These are phyloP conservation scores for Cynodonichthys magdalenae DNA, from an alignment of 2,797 vertebrate genomes.

Conservation along the genomic window DNA sequence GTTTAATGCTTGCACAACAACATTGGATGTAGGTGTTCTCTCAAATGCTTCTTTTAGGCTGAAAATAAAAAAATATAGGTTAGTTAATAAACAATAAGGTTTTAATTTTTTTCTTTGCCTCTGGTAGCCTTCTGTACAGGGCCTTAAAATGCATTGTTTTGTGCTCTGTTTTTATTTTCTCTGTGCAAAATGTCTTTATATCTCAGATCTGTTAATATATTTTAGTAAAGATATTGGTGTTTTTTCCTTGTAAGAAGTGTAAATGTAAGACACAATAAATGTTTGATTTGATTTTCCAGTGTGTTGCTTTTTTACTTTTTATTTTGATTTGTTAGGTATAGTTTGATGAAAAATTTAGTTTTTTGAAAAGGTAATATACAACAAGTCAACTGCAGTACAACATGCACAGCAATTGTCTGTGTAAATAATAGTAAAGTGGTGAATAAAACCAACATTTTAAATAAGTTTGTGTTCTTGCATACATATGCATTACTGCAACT, in stretches of 20 bases:
- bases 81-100: slow-evolving; percentile 41
- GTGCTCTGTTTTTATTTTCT: slow-evolving; percentile 66
- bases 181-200: slow-evolving; percentile 78
- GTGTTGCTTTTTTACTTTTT: slow-evolving; percentile 1
- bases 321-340: background rate
- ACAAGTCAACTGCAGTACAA: no score
- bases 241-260: slow-evolving; percentile 74
- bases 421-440: no score
- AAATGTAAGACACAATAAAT: slow-evolving; percentile 81
- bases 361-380: no score
- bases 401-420: no score
- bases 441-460: no score
- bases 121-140: slow-evolving; percentile 67
- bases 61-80: slow-evolving; percentile 40
- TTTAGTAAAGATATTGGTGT: slow-evolving; percentile 80
- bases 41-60: slow-evolving; percentile 44
- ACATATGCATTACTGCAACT: background rate
- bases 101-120: slow-evolving; percentile 50
- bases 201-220: slow-evolving; percentile 83
- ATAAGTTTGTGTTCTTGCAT: background rate
- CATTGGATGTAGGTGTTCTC: slow-evolving; percentile 42
- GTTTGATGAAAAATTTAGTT: background rate
- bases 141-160: slow-evolving; percentile 68
- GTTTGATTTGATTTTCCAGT: slow-evolving; percentile 59
- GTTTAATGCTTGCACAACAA: slow-evolving; percentile 35